Conservation (phyloP, 2,797 vertebrate species). For the Sandelia bainsii region DNA sequence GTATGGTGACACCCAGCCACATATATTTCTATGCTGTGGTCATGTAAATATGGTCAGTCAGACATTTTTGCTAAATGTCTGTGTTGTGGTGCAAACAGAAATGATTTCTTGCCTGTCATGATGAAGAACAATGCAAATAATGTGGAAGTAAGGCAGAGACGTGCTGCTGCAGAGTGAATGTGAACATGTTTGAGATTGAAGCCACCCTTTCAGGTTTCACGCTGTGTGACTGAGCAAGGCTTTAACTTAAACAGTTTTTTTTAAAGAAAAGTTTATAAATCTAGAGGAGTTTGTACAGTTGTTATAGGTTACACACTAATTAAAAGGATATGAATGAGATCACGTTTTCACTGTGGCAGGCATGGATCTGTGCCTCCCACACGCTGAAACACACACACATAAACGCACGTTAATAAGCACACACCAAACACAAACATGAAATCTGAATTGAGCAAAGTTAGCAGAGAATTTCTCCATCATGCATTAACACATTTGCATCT, state of each 20-base stretch:
- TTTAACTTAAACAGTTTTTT: background rate
- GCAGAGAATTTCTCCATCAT: constrained; percentile 21
- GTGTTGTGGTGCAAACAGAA: no score
- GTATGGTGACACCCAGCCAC: no score
- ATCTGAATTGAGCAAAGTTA: constrained; percentile 33
- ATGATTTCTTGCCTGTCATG: no score
- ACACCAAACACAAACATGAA: constrained; percentile 28
- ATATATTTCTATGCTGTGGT: no score
- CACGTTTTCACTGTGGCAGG: constrained; percentile 57
- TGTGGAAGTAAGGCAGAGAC: background rate
- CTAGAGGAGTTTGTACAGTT: constrained; percentile 41
- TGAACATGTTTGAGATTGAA: constrained; percentile 28
- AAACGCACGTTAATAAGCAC: constrained; percentile 21
- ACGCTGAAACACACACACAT: constrained; percentile 31
- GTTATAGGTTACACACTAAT: constrained; percentile 66
- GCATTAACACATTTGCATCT: constrained; percentile 43
- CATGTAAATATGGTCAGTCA: no score
- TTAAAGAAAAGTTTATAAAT: constrained; percentile 30
- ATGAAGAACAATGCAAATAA: no score
- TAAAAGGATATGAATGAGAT: constrained; percentile 60
- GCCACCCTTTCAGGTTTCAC: constrained; percentile 16
- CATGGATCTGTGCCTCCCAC: constrained; percentile 60
- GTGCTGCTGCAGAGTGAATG: background rate
- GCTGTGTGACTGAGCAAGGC: constrained; percentile 20
- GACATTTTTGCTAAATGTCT: no score